These are phyloP conservation scores for Cervus canadensis DNA, from an alignment of 2,113 vertebrate genomes.

Conservation along the genomic window DNA sequence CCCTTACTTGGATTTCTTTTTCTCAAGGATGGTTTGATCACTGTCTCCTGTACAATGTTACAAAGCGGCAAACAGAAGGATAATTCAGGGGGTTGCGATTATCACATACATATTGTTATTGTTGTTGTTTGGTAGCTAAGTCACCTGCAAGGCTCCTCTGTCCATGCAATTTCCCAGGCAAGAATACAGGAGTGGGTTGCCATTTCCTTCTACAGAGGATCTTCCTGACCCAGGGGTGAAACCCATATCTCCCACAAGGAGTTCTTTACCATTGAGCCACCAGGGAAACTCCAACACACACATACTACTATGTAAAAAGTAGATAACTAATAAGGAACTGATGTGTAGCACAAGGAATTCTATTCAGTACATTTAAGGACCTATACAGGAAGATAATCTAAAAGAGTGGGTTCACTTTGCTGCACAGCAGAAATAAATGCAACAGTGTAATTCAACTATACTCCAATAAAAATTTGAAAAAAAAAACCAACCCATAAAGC, in stretches of 20 bases:
- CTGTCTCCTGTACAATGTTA: background rate
- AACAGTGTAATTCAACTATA: background rate
- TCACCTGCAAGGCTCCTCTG: background rate
- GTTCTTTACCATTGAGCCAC: background rate
- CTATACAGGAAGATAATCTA: background rate
- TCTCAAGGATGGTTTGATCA: background rate
- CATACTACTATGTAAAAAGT: background rate
- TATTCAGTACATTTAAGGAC: background rate
- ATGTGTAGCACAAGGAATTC: background rate
- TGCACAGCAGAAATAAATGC: background rate
- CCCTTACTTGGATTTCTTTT: background rate
- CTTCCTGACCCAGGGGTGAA: background rate
- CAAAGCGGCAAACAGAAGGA: background rate
- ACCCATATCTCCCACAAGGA: background rate
- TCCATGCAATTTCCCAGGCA: background rate
- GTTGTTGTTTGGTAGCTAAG: background rate
- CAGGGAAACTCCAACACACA: background rate
- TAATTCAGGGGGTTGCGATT: rapidly evolving
- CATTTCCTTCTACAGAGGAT: background rate
- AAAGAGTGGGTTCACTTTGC: background rate
- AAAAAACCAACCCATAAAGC: too few relatives aligned
- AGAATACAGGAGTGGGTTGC: background rate
- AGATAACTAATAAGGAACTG: background rate
- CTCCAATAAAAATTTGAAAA: background rate
- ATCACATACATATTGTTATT: background rate